Conservation (phyloP, 2,113 vertebrate genomes). For the human region GRCh38 chr9:95941001-95941500, state of each 20-base stretch:
- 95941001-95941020: background rate
- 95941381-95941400: background rate
- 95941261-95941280: conserved; percentile 7
- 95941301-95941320: conserved; percentile 25
- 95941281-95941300: background rate
- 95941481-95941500: conserved; percentile 95
- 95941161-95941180: background rate
- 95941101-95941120: background rate
- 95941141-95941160: conserved; percentile 7
- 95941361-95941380: conserved; percentile 21
- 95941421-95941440: background rate
- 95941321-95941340: conserved; percentile 7
- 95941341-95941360: background rate
- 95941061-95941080: background rate
- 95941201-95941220: background rate
- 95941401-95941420: background rate
- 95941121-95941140: background rate
- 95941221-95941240: background rate
- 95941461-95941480: conserved; percentile 97
- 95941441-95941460: conserved; percentile 89
- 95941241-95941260: background rate
- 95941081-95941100: background rate
- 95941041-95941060: background rate
- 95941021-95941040: background rate
- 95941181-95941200: conserved; percentile 21